phyloP scores from a whole-genome alignment of 2,113 vertebrate species.

The Phasianus colchicus region DNA sequence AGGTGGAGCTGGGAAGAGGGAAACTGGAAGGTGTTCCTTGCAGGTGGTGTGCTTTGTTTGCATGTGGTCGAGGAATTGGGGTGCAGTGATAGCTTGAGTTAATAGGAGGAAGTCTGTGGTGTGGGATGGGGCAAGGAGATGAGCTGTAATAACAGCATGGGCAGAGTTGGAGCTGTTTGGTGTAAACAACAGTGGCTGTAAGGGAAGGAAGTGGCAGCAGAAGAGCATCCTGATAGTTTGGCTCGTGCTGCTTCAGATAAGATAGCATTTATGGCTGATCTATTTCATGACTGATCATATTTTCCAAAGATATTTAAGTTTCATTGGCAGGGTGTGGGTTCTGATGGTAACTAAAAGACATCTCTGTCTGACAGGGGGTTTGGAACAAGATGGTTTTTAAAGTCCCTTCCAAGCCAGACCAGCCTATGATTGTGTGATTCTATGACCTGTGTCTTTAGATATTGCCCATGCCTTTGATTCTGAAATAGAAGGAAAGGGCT shows the following conservation, averaged over 20 bases:
- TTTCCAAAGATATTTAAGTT: not conserved
- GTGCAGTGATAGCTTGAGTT: not conserved
- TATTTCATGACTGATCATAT: accelerated
- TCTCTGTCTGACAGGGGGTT: not conserved
- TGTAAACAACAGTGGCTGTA: not conserved
- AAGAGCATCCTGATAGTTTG: accelerated
- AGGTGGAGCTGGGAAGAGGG: not conserved
- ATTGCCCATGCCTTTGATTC: not conserved
- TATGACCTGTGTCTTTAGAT: accelerated
- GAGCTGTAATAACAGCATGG: accelerated
- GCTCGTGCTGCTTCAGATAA: not conserved
- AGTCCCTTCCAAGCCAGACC: not conserved
- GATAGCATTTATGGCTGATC: not conserved
- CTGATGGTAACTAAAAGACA: not conserved
- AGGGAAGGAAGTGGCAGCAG: not conserved
- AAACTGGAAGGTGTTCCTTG: accelerated
- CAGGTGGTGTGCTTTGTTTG: not conserved
- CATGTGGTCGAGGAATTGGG: not conserved
- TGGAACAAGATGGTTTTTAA: not conserved
- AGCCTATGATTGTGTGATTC: not conserved
- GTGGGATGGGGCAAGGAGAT: not conserved
- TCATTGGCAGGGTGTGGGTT: not conserved
- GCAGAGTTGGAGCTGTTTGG: not conserved
- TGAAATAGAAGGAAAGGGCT: not conserved
- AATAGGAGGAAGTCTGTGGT: not conserved